Evolutionary conservation across 37 sponge, comb jelly and placozoan species (phyloP), one percentile per base, ranked within the genome.

Genomic region (Halichondria panicea): DNA sequence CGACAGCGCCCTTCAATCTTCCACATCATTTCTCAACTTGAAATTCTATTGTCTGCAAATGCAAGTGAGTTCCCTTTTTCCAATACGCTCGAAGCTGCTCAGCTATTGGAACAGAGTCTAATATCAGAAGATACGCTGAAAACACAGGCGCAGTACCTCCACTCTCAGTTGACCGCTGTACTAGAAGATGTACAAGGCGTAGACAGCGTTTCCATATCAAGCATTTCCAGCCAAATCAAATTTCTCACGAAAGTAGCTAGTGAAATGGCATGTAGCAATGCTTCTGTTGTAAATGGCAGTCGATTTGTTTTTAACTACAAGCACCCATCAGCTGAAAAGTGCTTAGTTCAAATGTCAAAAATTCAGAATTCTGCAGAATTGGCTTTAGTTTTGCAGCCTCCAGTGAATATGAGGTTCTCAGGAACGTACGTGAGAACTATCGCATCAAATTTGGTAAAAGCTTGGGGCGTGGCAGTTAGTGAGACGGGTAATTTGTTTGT

Each of bases 341-440:
- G n/a, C n/a, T n/a, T n/a, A n/a, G n/a, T n/a, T n/a, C n/a, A n/a
- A n/a, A n/a, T n/a, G n/a, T n/a, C n/a, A n/a, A n/a, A n/a, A n/a
- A n/a, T n/a, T n/a, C n/a, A n/a, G n/a, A n/a, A n/a, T n/a, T n/a
- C n/a, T n/a, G n/a, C n/a, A n/a, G n/a, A n/a, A n/a, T n/a, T n/a
- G n/a, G n/a, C n/a, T n/a, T n/a, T n/a, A n/a, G 38, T 34, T 28
- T 3, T 56, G 4, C 37, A 33, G 8, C 57, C 57, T 55, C 57
- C 73, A 22, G 25, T 72, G 25, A 72, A 56, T 28, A 52, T 53
- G 4, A 32, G 33, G 4, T 72, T 72, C 19, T 40, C 43, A 39
- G 73, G 57, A 24, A 56, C 73, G 0, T 56, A 56, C 42, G 56
- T 56, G 24, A 72, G 56, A 33, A 72, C 56, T 22, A 24, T 72